Percentiles rank a stretch among this genome's conserved stretches.
phyloP scores from a whole-genome alignment of 2,113 vertebrate species.

The Oncorhynchus kisutch region DNA sequence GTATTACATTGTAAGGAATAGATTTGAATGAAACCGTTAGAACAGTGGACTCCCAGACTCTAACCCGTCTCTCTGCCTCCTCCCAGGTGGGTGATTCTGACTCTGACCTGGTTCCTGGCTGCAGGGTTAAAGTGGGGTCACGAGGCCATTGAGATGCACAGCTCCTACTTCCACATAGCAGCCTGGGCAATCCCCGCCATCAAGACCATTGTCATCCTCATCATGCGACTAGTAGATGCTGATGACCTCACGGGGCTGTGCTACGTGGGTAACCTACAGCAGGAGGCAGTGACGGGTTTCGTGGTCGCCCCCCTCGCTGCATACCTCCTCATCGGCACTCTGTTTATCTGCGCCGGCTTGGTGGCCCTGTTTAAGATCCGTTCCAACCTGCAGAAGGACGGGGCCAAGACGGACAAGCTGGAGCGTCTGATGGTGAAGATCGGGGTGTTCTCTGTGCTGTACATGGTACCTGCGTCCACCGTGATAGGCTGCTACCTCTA shows the following conservation, averaged over 20 bases:
- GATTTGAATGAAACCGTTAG: too few species aligned
- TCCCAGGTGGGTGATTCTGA: slow-evolving; percentile 97
- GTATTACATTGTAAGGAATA: too few species aligned
- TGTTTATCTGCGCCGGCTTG: slow-evolving; percentile 94
- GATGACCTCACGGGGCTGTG: slow-evolving; percentile 94
- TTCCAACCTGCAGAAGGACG: slow-evolving; percentile 97
- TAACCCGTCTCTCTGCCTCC: slow-evolving; percentile 57
- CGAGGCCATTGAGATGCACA: slow-evolving; percentile 99
- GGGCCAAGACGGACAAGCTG: slow-evolving; percentile 97
- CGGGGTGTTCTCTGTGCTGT: slow-evolving; percentile 96
- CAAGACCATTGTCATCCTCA: slow-evolving; percentile 97
- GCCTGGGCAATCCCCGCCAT: slow-evolving; percentile 97
- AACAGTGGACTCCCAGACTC: neutral
- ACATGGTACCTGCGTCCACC: slow-evolving; percentile 94
- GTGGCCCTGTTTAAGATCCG: slow-evolving; percentile 98
- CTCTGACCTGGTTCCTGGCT: slow-evolving; percentile 97
- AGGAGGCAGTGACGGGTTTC: slow-evolving; percentile 93
- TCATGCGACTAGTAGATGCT: slow-evolving; percentile 95
- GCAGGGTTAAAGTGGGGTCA: slow-evolving; percentile 98
- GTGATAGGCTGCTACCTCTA: slow-evolving; percentile 98
- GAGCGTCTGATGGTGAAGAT: slow-evolving; percentile 99
- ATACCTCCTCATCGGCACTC: slow-evolving; percentile 92
- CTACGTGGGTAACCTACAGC: slow-evolving; percentile 93
- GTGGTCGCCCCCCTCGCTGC: slow-evolving; percentile 95
- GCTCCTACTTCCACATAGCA: slow-evolving; percentile 98